These are phyloP conservation scores for Speoplatyrhinus poulsoni DNA, from an alignment of 2,113 vertebrate genomes.

Conservation along the genomic window DNA sequence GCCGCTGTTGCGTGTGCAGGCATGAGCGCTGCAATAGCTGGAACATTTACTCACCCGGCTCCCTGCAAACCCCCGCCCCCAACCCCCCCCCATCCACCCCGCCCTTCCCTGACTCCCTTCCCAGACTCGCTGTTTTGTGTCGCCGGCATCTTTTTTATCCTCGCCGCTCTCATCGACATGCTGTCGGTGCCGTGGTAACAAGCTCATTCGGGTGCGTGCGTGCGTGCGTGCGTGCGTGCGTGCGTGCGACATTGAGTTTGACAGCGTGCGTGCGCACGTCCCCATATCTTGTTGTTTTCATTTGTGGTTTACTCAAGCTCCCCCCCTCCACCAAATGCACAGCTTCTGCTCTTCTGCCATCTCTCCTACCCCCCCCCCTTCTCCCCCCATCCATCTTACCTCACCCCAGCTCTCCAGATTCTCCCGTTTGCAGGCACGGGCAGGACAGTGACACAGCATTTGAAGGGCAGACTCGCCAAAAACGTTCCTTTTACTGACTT, in stretches of 20 bases:
- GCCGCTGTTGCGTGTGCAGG: conserved; percentile 20
- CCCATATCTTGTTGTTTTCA: too few species aligned
- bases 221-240: too few species aligned
- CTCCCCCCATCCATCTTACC: not conserved
- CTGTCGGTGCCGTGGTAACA: not conserved
- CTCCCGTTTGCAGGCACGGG: conserved; percentile 40
- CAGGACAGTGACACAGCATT: conserved; percentile 44
- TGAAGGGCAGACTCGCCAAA: conserved; percentile 62
- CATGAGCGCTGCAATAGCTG: not conserved
- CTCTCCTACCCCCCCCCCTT: not conserved
- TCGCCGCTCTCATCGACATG: not conserved
- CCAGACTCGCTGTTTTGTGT: too few species aligned
- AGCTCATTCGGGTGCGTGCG: too few species aligned
- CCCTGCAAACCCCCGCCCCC: not conserved
- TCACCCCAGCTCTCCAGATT: too few species aligned
- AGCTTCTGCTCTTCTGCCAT: not conserved
- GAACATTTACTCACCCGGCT: conserved; percentile 16
- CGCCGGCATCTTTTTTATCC: not conserved
- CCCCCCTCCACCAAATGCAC: not conserved
- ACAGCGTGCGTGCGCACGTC: too few species aligned
- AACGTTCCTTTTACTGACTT: conserved; percentile 39
- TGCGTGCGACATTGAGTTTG: too few species aligned
- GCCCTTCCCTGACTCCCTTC: not conserved
- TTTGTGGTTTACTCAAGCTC: not conserved
- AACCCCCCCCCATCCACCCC: conserved; percentile 15